Evolutionary conservation across 2,113 vertebrate species (phyloP).

Genomic region (Brachypteracias leptosomus): DNA sequence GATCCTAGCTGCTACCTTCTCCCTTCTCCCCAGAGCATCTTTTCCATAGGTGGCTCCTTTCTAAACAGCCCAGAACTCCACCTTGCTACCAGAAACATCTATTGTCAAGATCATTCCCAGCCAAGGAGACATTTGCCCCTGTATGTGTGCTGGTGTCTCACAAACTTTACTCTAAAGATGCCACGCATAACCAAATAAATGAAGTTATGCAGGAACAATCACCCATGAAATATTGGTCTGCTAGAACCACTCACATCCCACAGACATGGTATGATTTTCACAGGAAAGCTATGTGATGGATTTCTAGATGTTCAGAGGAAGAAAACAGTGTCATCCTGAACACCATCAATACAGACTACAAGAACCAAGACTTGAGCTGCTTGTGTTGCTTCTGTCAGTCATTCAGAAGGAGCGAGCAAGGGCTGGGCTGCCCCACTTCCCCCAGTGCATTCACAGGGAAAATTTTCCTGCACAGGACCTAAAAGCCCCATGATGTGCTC

Average conservation of each 20-base stretch:
- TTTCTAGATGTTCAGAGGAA: neutral
- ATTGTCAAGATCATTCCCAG: neutral
- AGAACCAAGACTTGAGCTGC: neutral
- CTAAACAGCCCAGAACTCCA: neutral
- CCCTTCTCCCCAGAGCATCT: neutral
- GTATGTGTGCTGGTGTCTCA: rapidly evolving
- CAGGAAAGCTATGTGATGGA: neutral
- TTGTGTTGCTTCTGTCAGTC: neutral
- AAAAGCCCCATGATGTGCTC: neutral
- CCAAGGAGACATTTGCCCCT: neutral
- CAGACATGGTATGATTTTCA: neutral
- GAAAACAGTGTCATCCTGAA: neutral
- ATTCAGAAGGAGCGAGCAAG: rapidly evolving
- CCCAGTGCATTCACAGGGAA: neutral
- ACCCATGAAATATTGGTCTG: neutral
- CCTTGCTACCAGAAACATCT: neutral
- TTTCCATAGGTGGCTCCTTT: neutral
- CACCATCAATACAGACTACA: neutral
- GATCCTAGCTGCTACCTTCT: neutral
- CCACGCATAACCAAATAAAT: neutral
- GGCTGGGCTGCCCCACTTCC: neutral
- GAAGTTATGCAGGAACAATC: neutral
- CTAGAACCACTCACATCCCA: neutral
- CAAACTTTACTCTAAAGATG: neutral
- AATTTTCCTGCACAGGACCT: neutral